Percentiles rank a stretch among this genome's conserved stretches.
Evolutionary conservation across 53 echinoderm and acorn worm species (phyloP).

Genomic region (Henricia sp.): DNA sequence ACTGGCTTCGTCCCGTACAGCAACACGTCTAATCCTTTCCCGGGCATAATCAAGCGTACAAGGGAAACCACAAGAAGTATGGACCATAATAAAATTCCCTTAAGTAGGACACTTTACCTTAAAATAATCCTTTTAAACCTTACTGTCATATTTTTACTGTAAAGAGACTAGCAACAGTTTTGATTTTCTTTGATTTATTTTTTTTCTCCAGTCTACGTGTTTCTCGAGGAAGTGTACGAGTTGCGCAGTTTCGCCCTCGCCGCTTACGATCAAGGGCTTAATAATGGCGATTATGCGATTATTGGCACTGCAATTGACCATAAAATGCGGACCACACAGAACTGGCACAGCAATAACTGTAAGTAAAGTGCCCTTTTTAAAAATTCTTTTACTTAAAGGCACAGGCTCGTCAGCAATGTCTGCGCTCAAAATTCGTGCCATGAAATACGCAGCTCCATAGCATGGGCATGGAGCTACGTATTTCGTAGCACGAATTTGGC

Average conservation of each 20-base stretch:
- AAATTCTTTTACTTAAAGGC: too few relatives aligned
- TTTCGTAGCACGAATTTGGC: too few relatives aligned
- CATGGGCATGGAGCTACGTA: too few relatives aligned
- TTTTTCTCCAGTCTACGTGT: constrained; percentile 81
- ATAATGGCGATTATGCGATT: constrained; percentile 75
- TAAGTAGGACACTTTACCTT: too few relatives aligned
- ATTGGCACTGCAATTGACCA: constrained; percentile 70
- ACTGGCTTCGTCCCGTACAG: constrained; percentile 66
- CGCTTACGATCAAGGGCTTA: constrained; percentile 61
- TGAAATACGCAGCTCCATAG: too few relatives aligned
- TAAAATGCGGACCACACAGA: constrained; percentile 67
- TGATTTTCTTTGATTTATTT: background rate
- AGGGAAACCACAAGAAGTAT: constrained; percentile 77
- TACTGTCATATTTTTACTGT: too few relatives aligned
- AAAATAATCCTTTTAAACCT: too few relatives aligned
- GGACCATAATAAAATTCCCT: too few relatives aligned
- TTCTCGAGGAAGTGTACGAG: constrained; percentile 77
- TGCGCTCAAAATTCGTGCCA: too few relatives aligned
- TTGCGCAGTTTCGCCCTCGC: constrained; percentile 78
- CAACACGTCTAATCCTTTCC: constrained; percentile 58
- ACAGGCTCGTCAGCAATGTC: too few relatives aligned
- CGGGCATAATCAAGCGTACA: constrained; percentile 66
- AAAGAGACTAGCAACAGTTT: too few relatives aligned
- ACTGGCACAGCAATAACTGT: constrained; percentile 72
- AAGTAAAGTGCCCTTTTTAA: constrained; percentile 15